Percentiles rank a stretch among this genome's conserved stretches.
phyloP scores from a whole-genome alignment of 1,140 invertebrate genomes.

The Colletes gigas region DNA sequence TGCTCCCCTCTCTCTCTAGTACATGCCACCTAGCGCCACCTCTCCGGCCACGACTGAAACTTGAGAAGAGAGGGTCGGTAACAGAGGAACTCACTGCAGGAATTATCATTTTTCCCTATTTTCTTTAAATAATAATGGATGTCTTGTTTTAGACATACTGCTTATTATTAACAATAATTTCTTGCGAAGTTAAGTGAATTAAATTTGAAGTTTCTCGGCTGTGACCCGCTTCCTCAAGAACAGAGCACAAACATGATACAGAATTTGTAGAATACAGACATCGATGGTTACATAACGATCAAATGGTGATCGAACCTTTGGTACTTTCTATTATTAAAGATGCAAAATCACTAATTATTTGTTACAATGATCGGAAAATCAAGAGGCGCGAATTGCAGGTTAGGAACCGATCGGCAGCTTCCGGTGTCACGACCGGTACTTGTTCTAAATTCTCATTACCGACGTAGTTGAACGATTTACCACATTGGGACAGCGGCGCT shows the following conservation, averaged over 20 bases:
- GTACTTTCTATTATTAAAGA: neutral
- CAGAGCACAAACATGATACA: no score
- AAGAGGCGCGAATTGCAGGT: neutral
- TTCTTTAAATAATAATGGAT: neutral
- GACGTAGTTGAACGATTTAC: conserved; percentile 22
- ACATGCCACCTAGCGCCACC: neutral
- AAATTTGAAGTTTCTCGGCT: no score
- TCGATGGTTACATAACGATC: neutral
- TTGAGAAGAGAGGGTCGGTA: neutral
- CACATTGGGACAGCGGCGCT: conserved; percentile 1
- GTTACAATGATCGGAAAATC: no score
- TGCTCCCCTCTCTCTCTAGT: conserved; percentile 9
- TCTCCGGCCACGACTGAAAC: neutral
- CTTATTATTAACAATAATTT: no score
- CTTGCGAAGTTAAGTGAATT: no score
- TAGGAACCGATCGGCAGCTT: neutral
- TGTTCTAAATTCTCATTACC: neutral
- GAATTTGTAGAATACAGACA: no score
- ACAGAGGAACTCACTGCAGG: neutral
- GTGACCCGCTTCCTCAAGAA: no score
- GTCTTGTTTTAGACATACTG: no score
- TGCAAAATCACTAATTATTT: no score
- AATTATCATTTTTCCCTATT: neutral
- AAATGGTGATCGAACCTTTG: neutral
- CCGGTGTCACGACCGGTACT: neutral